Evolutionary conservation across 2,888 invertebrate genomes (phyloP), one percentile per base, ranked within the genome.

Genomic region (Anthrax anthrax): DNA sequence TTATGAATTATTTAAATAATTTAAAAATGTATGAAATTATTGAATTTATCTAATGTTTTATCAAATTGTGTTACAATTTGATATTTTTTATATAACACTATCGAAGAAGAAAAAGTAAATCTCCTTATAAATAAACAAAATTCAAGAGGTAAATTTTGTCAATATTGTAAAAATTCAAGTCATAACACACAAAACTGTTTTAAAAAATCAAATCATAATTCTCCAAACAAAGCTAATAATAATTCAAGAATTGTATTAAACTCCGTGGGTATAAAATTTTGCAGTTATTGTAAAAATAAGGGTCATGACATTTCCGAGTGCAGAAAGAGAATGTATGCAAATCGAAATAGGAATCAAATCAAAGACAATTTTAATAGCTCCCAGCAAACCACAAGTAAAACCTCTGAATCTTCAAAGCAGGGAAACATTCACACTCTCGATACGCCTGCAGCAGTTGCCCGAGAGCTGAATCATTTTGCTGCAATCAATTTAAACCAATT

Each of bases 121-220:
- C n/a, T n/a, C n/a, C n/a, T n/a, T n/a, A n/a, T n/a, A n/a, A n/a
- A n/a, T n/a, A n/a, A n/a, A n/a, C n/a, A n/a, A n/a, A n/a, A n/a
- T n/a, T n/a, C n/a, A n/a, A n/a, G n/a, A n/a, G n/a, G n/a, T n/a
- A n/a, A n/a, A n/a, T n/a, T n/a, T n/a, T 27, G 23, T 27, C 5
- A 9, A 8, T 27, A 8, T 27, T 27, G 23, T 27, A 27, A 27
- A 9, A 27, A 27, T 8, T 8, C 23, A 27, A 9, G 23, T 27
- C 23, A 27, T 9, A 2, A 8, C 9, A 8, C 23, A 8, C 23
- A 43, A 41, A 4, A 44, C 42, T 16, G 48, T 42, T 4, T 19
- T 42, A 3, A 44, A 48, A 43, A 46, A 48, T 14, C 46, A 44
- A 42, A 50, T 46, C 36, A 19, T 50, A 16, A 10, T 38, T 16